Conservation (phyloP, 2,888 invertebrate genomes). For the Drosophila mimica region DNA sequence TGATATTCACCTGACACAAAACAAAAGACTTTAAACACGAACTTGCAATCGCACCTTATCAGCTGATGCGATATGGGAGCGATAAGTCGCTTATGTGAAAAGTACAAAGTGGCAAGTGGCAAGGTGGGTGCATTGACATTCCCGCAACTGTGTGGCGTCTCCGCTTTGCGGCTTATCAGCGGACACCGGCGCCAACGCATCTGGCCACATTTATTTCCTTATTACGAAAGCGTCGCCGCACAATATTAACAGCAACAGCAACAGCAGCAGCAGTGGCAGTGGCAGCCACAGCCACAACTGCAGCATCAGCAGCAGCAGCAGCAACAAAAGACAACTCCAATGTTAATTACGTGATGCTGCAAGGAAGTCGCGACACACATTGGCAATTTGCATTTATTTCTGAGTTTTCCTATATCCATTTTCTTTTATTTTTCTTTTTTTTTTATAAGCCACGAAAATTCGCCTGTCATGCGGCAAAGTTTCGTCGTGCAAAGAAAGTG, state of each 20-base stretch:
- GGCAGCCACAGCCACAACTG: constrained; percentile 23
- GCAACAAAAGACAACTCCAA: constrained; percentile 57
- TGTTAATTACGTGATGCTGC: constrained; percentile 78
- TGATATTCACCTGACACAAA: constrained; percentile 3
- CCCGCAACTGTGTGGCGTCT: constrained; percentile 26
- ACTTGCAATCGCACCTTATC: constrained; percentile 50
- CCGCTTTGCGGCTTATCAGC: constrained; percentile 50
- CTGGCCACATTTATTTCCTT: constrained; percentile 76
- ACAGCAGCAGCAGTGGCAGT: constrained; percentile 15
- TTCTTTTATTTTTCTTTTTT: constrained; percentile 14
- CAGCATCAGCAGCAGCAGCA: constrained; percentile 26
- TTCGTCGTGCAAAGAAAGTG: constrained; percentile 78
- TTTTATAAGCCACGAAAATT: constrained; percentile 42
- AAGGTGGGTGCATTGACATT: constrained; percentile 63
- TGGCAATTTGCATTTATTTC: constrained; percentile 66
- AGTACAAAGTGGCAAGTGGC: constrained; percentile 18
- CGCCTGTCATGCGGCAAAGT: constrained; percentile 58
- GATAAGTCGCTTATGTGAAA: constrained; percentile 50
- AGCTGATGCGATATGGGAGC: constrained; percentile 30
- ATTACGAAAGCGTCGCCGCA: constrained; percentile 68
- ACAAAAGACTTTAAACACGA: constrained; percentile 61
- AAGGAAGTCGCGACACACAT: constrained; percentile 73
- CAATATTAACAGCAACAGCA: constrained; percentile 45
- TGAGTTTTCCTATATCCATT: constrained; percentile 41
- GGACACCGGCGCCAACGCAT: constrained; percentile 61